Conservation (phyloP, 2,888 invertebrate genomes). For the Ennomos fuscantarius region DNA sequence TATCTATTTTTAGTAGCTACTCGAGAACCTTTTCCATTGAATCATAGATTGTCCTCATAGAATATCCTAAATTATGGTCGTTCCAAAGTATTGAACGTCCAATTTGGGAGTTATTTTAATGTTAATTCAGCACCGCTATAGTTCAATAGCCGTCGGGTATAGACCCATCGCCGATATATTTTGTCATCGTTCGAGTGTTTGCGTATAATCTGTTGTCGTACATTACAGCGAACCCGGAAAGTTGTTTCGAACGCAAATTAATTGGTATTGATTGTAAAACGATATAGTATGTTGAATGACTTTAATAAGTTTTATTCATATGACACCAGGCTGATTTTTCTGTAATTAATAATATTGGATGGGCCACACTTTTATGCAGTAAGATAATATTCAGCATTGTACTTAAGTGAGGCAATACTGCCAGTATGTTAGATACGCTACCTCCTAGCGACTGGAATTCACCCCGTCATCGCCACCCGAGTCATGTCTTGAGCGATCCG, state of each 20-base stretch:
- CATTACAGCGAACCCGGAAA: constrained; percentile 43
- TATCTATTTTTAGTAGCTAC: constrained; percentile 1
- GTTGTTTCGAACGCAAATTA: constrained; percentile 11
- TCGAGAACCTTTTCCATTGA: constrained; percentile 15
- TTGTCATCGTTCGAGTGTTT: constrained; percentile 37
- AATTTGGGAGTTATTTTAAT: constrained; percentile 61
- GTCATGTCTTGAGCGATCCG: too few relatives aligned
- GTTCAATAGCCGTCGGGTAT: background rate
- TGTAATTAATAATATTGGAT: too few relatives aligned
- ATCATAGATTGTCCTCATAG: constrained; percentile 17
- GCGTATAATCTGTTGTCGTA: constrained; percentile 52
- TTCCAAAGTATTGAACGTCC: constrained; percentile 47
- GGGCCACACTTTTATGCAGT: too few relatives aligned
- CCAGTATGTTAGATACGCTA: too few relatives aligned
- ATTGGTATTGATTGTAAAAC: constrained; percentile 8
- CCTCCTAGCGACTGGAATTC: too few relatives aligned
- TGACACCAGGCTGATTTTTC: too few relatives aligned
- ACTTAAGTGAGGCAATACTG: too few relatives aligned
- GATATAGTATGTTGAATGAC: background rate
- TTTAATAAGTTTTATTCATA: too few relatives aligned
- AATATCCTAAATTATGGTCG: constrained; percentile 33
- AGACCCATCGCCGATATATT: constrained; percentile 25
- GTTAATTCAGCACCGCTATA: constrained; percentile 50
- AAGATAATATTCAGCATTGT: too few relatives aligned
- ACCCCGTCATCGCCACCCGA: too few relatives aligned